A percentile compares a stretch with the other conserved stretches of the same genome.
Conservation (phyloP, 2,113 vertebrate genomes). For the Oncorhynchus nerka region DNA sequence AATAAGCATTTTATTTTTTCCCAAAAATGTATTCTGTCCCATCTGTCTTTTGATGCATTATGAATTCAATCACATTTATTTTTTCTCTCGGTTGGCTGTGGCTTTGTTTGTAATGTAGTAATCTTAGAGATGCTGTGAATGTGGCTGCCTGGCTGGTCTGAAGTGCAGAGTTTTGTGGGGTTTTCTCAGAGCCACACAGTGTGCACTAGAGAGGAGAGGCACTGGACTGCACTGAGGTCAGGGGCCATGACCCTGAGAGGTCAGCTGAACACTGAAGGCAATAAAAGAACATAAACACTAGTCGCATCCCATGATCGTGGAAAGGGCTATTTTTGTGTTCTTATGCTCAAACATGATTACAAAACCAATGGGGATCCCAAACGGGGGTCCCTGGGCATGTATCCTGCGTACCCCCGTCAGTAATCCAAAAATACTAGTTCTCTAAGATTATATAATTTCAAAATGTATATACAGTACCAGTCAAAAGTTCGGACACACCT, state of each 20-base stretch:
- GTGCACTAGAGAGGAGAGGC: background rate
- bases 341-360: too few species aligned
- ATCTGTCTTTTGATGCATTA: slow-evolving; percentile 33
- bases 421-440: too few species aligned
- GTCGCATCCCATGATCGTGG: too few species aligned
- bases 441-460: too few species aligned
- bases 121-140: background rate
- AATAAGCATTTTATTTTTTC: slow-evolving; percentile 23
- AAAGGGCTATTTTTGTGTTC: too few species aligned
- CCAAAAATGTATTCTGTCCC: slow-evolving; percentile 7
- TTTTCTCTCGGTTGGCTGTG: background rate
- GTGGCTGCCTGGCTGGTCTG: slow-evolving; percentile 4
- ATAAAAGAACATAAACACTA: too few species aligned
- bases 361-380: too few species aligned
- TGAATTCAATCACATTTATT: slow-evolving; percentile 39
- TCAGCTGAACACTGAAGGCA: background rate
- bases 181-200: background rate
- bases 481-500: too few species aligned
- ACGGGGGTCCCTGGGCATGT: too few species aligned
- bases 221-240: background rate
- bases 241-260: background rate
- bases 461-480: too few species aligned
- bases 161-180: background rate
- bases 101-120: background rate
- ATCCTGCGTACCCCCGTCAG: too few species aligned